Conservation (phyloP, 2,797 vertebrate species). For the Sarcoramphus papa region DNA sequence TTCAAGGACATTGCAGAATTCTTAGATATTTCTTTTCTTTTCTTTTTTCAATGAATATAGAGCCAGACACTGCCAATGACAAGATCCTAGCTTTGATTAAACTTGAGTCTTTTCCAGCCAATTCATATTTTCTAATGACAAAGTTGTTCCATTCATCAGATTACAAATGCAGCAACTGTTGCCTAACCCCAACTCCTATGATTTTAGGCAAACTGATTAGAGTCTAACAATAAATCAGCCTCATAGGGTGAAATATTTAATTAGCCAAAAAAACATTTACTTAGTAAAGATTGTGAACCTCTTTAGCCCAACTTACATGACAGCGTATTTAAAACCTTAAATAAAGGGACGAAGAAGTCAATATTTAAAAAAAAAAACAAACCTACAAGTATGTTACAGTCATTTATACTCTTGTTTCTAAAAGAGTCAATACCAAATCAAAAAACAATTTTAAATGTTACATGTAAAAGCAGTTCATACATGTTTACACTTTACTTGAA, state of each 20-base stretch:
- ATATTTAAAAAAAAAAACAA: neutral
- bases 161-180: neutral
- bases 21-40: neutral
- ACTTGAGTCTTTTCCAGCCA: neutral
- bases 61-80: neutral
- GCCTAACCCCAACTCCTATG: neutral
- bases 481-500: neutral
- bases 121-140: neutral
- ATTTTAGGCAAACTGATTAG: neutral
- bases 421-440: neutral
- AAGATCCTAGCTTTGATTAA: neutral
- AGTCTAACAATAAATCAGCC: neutral
- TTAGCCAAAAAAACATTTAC: neutral
- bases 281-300: neutral
- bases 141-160: neutral
- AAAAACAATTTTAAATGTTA: neutral
- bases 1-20: neutral
- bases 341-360: neutral
- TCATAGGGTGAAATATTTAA: neutral
- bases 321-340: neutral
- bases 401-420: neutral
- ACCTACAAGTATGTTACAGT: neutral
- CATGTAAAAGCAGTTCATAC: neutral
- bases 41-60: neutral
- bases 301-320: neutral